Evolutionary conservation across 2,797 vertebrate genomes (phyloP), one percentile per base, ranked within the genome.

Genomic region (Bovichtus variegatus): DNA sequence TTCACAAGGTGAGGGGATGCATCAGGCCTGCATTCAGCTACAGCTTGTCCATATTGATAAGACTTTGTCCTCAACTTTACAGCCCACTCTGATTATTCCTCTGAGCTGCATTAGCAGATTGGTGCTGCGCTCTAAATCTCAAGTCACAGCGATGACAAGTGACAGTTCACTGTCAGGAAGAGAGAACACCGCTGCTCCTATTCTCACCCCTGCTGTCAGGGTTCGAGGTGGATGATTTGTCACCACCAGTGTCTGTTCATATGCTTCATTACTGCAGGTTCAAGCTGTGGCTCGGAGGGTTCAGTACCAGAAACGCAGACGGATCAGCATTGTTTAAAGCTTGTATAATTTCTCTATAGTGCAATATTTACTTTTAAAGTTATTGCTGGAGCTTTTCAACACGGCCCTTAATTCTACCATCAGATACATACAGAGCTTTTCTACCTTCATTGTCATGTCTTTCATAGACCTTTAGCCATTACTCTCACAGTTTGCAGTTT

Each of bases 81-180:
- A 58, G 72, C 84, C 73, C 53, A 19, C 75, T 76, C 68, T 54
- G 44, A 86, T 89, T 77, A 86, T 83, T 88, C 76, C 67, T 51
- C 74, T 19, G 71, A 76, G 76, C 75, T 76, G 76, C 89, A 89
- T 92, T 91, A 93, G 91, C 78, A 89, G 91, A 93, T 91, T 91
- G 80, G 70, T 80, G 87, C 74, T 53, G 60, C 11, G 23, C 74
- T 81, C 64, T 44, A 63, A 76, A 80, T 78, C 80, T 87, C 63
- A 60, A 41, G 76, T 68, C 76, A 15, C 50, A 50, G 75, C 34
- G 66, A 87, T 76, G 82, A 89, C 76, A 80, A 82, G 81, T 76
- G 67, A 76, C 87, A 85, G 70, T 70, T 81, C 61, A 27, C 81
- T 85, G 85, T 90, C 81, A 85, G 54, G 74, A 76, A 53, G 75